These are phyloP conservation scores for Chrosomus eos DNA, from an alignment of 2,797 vertebrate species.

Conservation along the genomic window DNA sequence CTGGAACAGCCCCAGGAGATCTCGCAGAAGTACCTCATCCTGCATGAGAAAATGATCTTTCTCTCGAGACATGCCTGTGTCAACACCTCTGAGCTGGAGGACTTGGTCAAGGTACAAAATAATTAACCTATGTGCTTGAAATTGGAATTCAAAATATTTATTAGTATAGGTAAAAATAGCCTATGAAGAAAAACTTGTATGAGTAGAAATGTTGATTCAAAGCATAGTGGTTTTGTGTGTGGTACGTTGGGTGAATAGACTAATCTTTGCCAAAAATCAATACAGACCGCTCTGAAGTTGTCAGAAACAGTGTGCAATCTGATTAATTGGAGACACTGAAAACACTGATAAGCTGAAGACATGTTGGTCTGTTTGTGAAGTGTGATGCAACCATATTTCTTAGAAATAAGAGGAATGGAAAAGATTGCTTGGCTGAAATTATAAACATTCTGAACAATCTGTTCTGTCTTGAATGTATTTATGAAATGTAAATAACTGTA, in stretches of 20 bases:
- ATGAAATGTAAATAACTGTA: background rate
- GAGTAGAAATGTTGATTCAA: slow-evolving; percentile 4
- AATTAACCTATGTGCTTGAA: background rate
- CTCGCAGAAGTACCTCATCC: slow-evolving; percentile 89
- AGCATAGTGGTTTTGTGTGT: background rate
- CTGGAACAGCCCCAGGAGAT: slow-evolving; percentile 95
- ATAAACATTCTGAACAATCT: background rate
- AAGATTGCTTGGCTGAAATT: background rate
- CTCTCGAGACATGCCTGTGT: slow-evolving; percentile 90
- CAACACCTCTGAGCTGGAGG: slow-evolving; percentile 91
- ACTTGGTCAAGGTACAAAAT: slow-evolving; percentile 90
- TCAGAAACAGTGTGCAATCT: background rate
- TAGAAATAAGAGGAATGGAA: background rate
- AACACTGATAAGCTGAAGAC: background rate
- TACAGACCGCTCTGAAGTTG: background rate
- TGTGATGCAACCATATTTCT: background rate
- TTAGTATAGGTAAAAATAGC: slow-evolving; percentile 3
- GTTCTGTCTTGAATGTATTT: background rate
- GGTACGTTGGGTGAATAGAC: slow-evolving; percentile 4
- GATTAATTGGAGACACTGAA: slow-evolving; percentile 1
- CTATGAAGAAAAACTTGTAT: too few species aligned
- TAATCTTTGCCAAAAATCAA: slow-evolving; percentile 24
- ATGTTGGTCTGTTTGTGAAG: slow-evolving; percentile 4
- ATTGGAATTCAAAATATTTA: background rate
- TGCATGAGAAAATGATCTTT: slow-evolving; percentile 93